phyloP scores from a whole-genome alignment of 2,888 invertebrate species.

The Abrostola triplasia region DNA sequence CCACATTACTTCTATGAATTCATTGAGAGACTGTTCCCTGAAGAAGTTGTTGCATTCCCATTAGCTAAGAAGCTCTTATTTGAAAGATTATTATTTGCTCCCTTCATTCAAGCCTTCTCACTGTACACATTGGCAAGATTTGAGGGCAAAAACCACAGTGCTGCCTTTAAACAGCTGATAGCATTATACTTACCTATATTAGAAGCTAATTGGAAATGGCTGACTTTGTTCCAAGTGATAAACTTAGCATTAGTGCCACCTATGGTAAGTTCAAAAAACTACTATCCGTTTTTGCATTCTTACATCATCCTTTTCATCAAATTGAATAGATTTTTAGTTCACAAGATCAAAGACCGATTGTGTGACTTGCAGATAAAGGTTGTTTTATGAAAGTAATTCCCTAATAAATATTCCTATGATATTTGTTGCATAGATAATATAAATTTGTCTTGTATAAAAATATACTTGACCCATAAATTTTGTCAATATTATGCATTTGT shows the following conservation, averaged over 20 bases:
- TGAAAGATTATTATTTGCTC: conserved; percentile 92
- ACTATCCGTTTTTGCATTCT: neutral
- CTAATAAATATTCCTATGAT: too few species aligned
- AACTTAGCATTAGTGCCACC: conserved; percentile 93
- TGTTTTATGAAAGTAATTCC: too few species aligned
- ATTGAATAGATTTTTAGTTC: too few species aligned
- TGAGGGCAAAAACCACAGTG: conserved; percentile 92
- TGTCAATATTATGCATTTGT: too few species aligned
- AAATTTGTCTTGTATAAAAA: too few species aligned
- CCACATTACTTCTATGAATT: conserved; percentile 93
- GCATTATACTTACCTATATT: conserved; percentile 91
- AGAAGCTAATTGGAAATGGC: conserved; percentile 92
- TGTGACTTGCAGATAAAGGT: too few species aligned
- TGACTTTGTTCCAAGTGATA: conserved; percentile 92
- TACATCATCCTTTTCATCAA: too few species aligned
- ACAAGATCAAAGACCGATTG: too few species aligned
- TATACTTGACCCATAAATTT: too few species aligned
- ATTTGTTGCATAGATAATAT: too few species aligned
- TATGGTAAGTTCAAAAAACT: conserved; percentile 87
- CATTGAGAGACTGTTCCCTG: conserved; percentile 89
- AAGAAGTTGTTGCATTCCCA: conserved; percentile 87
- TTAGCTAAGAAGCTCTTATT: conserved; percentile 90
- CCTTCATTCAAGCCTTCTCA: conserved; percentile 91
- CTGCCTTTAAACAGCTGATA: conserved; percentile 89
- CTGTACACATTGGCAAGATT: conserved; percentile 92